Evolutionary conservation across 92 coral and sea anemone species (phyloP).

Genomic region (Ricordea florida): DNA sequence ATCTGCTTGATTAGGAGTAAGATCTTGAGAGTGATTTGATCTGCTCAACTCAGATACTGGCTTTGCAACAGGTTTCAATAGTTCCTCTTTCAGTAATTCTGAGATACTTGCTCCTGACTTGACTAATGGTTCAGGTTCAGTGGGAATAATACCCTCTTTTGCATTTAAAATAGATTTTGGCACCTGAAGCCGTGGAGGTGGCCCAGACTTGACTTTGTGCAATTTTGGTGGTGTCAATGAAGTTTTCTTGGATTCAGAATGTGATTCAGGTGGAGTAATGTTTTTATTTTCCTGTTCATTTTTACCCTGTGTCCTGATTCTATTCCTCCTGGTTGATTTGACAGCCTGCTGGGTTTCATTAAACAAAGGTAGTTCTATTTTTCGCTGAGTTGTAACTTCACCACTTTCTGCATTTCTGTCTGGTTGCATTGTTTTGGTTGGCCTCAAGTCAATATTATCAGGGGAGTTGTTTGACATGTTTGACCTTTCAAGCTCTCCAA

Average conservation of each 20-base stretch:
- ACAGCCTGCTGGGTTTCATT: constrained; percentile 13
- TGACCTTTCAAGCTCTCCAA: constrained; percentile 8
- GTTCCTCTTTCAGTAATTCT: constrained; percentile 45
- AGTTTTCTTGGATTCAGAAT: constrained; percentile 25
- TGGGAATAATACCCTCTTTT: constrained; percentile 80
- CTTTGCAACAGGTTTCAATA: constrained; percentile 19
- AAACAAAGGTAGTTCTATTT: background rate
- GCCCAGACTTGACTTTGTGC: constrained; percentile 77
- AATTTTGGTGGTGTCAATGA: constrained; percentile 77
- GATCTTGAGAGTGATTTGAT: background rate
- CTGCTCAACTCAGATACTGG: background rate
- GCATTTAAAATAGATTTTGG: constrained; percentile 84
- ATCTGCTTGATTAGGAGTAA: background rate
- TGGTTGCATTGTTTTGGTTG: background rate
- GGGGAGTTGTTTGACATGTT: background rate
- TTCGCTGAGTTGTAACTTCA: background rate
- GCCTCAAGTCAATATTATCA: constrained; percentile 10
- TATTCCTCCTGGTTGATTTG: constrained; percentile 2
- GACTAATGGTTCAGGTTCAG: constrained; percentile 36
- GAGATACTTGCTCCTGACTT: constrained; percentile 19
- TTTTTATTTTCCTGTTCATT: background rate
- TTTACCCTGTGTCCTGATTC: background rate
- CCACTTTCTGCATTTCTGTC: background rate
- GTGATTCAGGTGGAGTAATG: background rate
- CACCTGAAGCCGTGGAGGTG: constrained; percentile 82